Conservation (phyloP, 2,797 vertebrate species). For the Phaenicophaeus curvirostris region DNA sequence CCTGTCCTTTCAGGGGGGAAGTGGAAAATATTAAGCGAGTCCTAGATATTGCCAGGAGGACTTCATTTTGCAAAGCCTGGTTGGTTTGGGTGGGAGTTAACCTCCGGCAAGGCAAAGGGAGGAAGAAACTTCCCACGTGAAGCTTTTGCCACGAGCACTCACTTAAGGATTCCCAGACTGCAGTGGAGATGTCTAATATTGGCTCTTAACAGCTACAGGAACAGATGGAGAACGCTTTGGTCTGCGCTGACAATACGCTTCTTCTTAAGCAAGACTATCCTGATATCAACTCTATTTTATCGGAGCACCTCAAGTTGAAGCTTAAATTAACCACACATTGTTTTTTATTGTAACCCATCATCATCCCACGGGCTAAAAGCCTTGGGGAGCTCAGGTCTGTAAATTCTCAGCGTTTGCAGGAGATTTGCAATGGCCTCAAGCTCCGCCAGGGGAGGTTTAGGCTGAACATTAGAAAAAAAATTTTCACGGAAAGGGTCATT, state of each 20-base stretch:
- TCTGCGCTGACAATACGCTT: not conserved
- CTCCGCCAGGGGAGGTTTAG: too few species aligned
- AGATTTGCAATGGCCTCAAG: too few species aligned
- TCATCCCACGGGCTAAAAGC: not conserved
- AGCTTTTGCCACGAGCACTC: constrained; percentile 23
- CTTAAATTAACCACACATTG: constrained; percentile 22
- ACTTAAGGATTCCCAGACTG: constrained; percentile 35
- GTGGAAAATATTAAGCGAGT: fast-evolving
- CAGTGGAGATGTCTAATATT: constrained; percentile 43
- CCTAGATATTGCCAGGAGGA: not conserved
- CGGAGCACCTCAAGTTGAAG: constrained; percentile 22
- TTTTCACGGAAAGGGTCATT: too few species aligned
- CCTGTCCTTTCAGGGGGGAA: not conserved
- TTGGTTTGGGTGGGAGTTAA: not conserved
- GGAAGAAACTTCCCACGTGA: not conserved
- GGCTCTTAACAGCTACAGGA: constrained; percentile 49
- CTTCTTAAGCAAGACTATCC: constrained; percentile 11
- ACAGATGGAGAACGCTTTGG: constrained; percentile 52
- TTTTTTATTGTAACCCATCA: not conserved
- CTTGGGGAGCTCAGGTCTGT: not conserved
- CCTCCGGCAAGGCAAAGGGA: not conserved
- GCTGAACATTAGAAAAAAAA: too few species aligned
- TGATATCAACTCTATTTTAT: constrained; percentile 26
- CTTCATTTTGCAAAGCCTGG: not conserved
- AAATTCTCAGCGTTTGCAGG: not conserved